Percentiles rank a stretch among this genome's conserved stretches.
Evolutionary conservation across 1,140 invertebrate genomes (phyloP).

Genomic region (Leptinotarsa texana): DNA sequence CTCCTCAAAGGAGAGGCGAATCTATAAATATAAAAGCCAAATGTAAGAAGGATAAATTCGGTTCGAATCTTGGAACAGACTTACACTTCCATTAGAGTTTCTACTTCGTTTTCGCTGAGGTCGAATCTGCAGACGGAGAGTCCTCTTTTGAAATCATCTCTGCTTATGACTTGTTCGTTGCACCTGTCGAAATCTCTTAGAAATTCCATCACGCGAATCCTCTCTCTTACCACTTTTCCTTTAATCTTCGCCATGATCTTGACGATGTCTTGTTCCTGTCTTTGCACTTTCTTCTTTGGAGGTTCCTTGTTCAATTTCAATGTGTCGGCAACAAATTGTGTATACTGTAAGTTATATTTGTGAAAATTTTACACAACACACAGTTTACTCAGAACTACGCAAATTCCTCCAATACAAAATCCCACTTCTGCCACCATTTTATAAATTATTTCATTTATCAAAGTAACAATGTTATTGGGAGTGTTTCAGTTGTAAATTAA

Average conservation of each 20-base stretch:
- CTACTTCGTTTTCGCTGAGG: conserved; percentile 64
- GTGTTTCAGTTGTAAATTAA: not conserved
- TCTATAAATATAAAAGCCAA: conserved; percentile 50
- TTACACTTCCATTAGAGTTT: conserved; percentile 66
- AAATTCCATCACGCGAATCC: conserved; percentile 67
- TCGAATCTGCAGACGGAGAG: conserved; percentile 64
- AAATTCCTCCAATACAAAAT: no score
- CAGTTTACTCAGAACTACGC: no score
- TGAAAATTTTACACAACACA: not conserved
- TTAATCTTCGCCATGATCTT: conserved; percentile 72
- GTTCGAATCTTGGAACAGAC: conserved; percentile 32
- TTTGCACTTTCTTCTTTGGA: conserved; percentile 39
- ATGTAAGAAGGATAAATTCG: not conserved
- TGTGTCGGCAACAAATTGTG: conserved; percentile 49
- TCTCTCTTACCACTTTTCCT: conserved; percentile 68
- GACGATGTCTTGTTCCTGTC: conserved; percentile 65
- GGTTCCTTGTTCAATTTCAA: conserved; percentile 51
- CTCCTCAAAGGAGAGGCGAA: conserved; percentile 62
- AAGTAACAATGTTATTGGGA: no score
- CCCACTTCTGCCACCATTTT: no score
- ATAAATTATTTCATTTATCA: no score
- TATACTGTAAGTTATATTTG: conserved; percentile 37
- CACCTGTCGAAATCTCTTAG: conserved; percentile 64
- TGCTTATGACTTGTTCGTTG: conserved; percentile 63
- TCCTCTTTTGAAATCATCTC: conserved; percentile 66